A percentile compares a stretch with the other conserved stretches of the same genome.
phyloP scores from a whole-genome alignment of 2,113 vertebrate species.

The Odobenus rosmarus region DNA sequence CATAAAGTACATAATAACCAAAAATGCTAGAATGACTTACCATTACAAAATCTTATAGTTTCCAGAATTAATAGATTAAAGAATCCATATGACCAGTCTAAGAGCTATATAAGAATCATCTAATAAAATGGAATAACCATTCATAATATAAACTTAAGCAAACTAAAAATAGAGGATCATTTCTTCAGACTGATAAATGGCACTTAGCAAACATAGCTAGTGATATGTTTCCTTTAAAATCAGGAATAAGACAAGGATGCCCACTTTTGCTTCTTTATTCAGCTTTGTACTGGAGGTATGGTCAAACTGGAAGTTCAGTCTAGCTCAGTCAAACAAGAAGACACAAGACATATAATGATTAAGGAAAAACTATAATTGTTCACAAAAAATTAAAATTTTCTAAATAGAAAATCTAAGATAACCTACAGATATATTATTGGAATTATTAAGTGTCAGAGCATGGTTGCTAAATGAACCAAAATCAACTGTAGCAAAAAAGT shows the following conservation, averaged over 20 bases:
- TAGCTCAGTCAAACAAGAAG: neutral
- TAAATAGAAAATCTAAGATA: neutral
- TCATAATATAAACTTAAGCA: neutral
- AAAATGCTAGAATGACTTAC: conserved; percentile 2
- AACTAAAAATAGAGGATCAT: neutral
- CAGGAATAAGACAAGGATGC: neutral
- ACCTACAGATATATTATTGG: neutral
- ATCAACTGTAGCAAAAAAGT: neutral
- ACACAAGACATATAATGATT: neutral
- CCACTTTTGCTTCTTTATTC: neutral
- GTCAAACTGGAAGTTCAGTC: neutral
- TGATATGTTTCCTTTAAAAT: neutral
- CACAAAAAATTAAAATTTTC: neutral
- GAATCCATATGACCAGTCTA: conserved; percentile 1
- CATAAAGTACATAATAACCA: neutral
- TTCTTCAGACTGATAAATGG: neutral
- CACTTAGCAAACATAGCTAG: neutral
- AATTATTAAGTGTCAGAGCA: neutral
- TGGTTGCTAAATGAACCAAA: neutral
- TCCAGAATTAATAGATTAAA: neutral
- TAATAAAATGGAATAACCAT: neutral
- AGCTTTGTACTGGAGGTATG: neutral
- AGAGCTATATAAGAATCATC: neutral
- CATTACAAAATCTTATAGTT: neutral
- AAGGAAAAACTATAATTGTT: neutral